Base-by-base conservation (phyloP, 2,888 invertebrate genomes). In the Lasioglossum lativentre region DNA sequence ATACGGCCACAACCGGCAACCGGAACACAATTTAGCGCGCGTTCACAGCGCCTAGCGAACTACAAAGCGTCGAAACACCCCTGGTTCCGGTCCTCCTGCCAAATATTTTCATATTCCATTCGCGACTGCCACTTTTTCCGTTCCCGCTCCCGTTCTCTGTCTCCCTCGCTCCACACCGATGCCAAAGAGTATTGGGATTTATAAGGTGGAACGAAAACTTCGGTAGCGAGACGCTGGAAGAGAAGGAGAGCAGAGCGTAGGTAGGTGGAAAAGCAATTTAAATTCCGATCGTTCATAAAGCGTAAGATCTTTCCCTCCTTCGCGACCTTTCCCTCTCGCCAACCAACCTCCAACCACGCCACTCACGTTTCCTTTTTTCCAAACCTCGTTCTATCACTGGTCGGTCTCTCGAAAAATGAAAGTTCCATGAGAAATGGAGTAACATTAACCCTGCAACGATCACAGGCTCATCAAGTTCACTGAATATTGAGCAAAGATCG, bases 251-350 rank as follows among this genome's bases (percentile, higher is more conserved):
- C 71, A 8, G 27, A 56, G 23, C 68, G 76, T 30, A 68, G 77
- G 85, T 40, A 84, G 90, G 86, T 89, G 91, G 89, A 88, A 89
- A 93, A 92, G 92, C 93, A 93, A 93, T 93, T 93, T 92, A 92
- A 93, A 93, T 93, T 93, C 93, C 92, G 89, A 92, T 92, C 92
- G 92, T 92, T 92, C 92, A 93, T 93, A 92, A 92, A 91, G 88
- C 91, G 88, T 86, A 91, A 93, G 88, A 86, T 91, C 90, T 89
- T 86, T 83, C 87, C 81, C 82, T 79, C 80, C 83, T 27, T 40
- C 45, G 27, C 40, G 30, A 59, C 19, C 75, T n/a, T n/a, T 6
- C 4, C 40, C n/a, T 52, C 80, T 70, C 77, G 59, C 66, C 76
- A 78, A 42, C 45, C 71, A 42, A 40, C 77, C 80, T 63, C 76